These are phyloP conservation scores for Abrostola triplasia DNA, from an alignment of 2,888 invertebrate species.

Conservation along the genomic window DNA sequence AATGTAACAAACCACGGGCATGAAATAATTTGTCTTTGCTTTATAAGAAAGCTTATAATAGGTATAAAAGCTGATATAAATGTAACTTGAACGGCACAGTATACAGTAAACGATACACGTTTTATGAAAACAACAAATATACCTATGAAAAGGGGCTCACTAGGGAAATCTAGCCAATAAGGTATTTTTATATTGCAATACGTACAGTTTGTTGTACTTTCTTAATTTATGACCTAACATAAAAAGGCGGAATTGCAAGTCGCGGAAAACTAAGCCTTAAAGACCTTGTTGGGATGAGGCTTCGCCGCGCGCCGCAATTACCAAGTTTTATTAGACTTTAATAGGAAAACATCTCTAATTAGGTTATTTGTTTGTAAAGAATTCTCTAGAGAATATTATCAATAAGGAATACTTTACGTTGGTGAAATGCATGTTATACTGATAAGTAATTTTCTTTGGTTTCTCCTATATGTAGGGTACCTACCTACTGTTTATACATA, in stretches of 20 bases:
- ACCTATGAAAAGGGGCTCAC: not conserved
- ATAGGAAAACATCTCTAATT: slow-evolving; percentile 21
- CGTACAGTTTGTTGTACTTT: slow-evolving; percentile 7
- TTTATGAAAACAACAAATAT: not conserved
- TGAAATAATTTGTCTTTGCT: too few relatives aligned
- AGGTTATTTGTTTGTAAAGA: slow-evolving; percentile 10
- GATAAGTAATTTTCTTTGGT: too few relatives aligned
- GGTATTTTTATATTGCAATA: slow-evolving; percentile 7
- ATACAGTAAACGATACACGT: too few relatives aligned
- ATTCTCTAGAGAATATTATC: slow-evolving; percentile 3
- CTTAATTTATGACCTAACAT: slow-evolving; percentile 29
- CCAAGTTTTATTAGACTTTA: slow-evolving; percentile 32
- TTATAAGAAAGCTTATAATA: too few relatives aligned
- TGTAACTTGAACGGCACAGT: too few relatives aligned
- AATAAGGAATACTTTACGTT: too few relatives aligned
- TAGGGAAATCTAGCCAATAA: slow-evolving; percentile 18
- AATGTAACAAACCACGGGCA: too few relatives aligned
- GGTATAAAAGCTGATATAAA: too few relatives aligned
- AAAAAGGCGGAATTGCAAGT: slow-evolving; percentile 33
- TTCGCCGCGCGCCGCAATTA: slow-evolving; percentile 19
- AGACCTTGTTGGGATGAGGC: slow-evolving; percentile 9
- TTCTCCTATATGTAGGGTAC: too few relatives aligned
- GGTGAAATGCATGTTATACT: too few relatives aligned
- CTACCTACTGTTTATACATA: too few relatives aligned
- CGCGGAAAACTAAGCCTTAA: slow-evolving; percentile 21